These are phyloP conservation scores for Peromyscus leucopus DNA, from an alignment of 2,113 vertebrate genomes.

Conservation along the genomic window DNA sequence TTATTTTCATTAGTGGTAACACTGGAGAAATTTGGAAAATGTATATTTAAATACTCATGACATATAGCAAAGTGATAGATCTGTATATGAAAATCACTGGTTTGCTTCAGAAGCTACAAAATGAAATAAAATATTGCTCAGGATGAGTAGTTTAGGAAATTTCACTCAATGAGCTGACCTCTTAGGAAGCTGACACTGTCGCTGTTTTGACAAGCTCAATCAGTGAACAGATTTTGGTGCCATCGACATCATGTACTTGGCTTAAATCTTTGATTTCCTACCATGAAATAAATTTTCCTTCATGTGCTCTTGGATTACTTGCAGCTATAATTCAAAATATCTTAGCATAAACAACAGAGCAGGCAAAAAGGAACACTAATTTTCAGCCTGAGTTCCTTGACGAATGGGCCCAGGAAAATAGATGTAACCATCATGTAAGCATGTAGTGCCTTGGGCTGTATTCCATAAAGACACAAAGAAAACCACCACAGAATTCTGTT, in stretches of 20 bases:
- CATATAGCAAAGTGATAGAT: not conserved
- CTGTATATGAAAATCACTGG: not conserved
- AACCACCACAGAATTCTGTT: not conserved
- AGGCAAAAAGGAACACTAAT: not conserved
- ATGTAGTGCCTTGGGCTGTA: not conserved
- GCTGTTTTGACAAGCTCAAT: not conserved
- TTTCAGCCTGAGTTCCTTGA: slow-evolving; percentile 50
- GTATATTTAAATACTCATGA: not conserved
- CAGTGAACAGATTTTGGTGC: not conserved
- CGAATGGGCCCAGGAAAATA: slow-evolving; percentile 56
- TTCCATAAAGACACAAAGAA: slow-evolving; percentile 31
- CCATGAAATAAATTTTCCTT: slow-evolving; percentile 16
- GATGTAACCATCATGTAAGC: not conserved
- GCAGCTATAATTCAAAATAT: slow-evolving; percentile 15
- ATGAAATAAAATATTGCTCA: not conserved
- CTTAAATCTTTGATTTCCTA: not conserved
- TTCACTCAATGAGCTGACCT: not conserved
- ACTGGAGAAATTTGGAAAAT: not conserved
- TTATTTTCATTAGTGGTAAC: not conserved
- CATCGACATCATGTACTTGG: not conserved
- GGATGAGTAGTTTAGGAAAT: not conserved
- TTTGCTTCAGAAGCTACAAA: not conserved
- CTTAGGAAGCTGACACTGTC: not conserved
- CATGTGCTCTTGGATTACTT: not conserved
- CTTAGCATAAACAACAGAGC: not conserved